These are phyloP conservation scores for Tinamus guttatus DNA, from an alignment of 2,113 vertebrate genomes.

Conservation along the genomic window DNA sequence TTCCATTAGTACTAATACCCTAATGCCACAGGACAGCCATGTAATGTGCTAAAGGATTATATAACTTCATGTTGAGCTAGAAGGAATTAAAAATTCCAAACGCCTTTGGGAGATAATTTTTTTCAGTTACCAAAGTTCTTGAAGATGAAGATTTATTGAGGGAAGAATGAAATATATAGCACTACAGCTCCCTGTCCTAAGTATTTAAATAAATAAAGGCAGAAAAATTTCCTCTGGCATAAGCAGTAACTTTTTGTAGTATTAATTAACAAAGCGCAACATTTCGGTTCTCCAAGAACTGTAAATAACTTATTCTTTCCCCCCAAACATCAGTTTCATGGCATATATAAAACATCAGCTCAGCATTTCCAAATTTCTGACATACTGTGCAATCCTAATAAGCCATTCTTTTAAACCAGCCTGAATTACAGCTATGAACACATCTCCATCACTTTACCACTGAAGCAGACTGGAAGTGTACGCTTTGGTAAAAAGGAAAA, in stretches of 20 bases:
- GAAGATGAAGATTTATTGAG: slow-evolving; percentile 13
- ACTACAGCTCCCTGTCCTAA: neutral
- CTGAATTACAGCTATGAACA: neutral
- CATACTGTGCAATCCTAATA: neutral
- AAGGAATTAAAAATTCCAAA: slow-evolving; percentile 55
- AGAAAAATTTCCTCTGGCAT: neutral
- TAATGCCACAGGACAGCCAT: slow-evolving; percentile 38
- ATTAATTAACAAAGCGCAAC: neutral
- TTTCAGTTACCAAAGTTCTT: slow-evolving; percentile 32
- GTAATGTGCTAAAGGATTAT: slow-evolving; percentile 64
- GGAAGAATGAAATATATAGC: neutral
- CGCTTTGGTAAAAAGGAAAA: neutral
- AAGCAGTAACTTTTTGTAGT: neutral
- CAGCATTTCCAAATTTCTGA: neutral
- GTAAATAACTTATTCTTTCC: neutral
- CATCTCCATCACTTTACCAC: neutral
- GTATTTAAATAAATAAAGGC: neutral
- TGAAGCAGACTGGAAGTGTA: neutral
- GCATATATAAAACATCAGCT: neutral
- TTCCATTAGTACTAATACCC: slow-evolving; percentile 68
- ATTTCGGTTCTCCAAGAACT: neutral
- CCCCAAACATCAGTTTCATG: neutral
- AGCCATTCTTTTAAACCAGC: neutral
- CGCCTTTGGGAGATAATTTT: slow-evolving; percentile 25
- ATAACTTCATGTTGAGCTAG: slow-evolving; percentile 50